Base-by-base conservation (phyloP, 1,140 invertebrate species). In the Onthophagus taurus region DNA sequence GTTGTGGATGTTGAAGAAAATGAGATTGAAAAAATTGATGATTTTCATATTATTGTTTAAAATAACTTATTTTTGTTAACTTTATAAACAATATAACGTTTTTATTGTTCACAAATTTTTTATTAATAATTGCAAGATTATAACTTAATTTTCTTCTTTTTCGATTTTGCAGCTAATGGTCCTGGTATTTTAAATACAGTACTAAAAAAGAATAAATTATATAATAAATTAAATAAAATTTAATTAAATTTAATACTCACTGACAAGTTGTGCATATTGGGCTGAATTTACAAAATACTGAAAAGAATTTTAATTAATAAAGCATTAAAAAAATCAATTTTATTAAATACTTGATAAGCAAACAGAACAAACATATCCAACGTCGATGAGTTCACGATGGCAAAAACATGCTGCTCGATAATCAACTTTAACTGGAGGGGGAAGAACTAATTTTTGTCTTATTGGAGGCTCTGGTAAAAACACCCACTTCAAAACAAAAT, bases 401-500 rank as follows among this genome's bases (percentile, higher is more conserved):
- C 95, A 98, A 71, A 98, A 98, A 66, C 95, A 98, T 0, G 93
- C 92, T 14, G 95, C 92, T 53, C 93, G 71, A 64, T 96, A 97
- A 67, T 97, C 93, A 8, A 97, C 90, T 52, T 91, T 86, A 0
- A 83, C 83, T 5, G 86, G 78, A 1, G 90, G 86, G 1, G 94
- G 94, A 31, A 97, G 60, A 1, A 91, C 86, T 49, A 97, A 64
- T 61, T 89, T 85, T 43, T 78, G 77, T 21, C 95, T 72, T 33
- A 85, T 76, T 29, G 72, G 70, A 3, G 81, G 80, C 56, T 91
- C 85, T 1, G 93, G 89, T 17, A 97, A 68, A 61, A 96, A 97
- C 8, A 96, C 83, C 90, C 92, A 96, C 79, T 90, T 66, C 17
- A 74, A 70, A 31, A 45, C 21, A 36, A 37, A 38, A 13, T 26